Conservation (phyloP, 2,888 invertebrate species). For the Drosophila affinis region DNA sequence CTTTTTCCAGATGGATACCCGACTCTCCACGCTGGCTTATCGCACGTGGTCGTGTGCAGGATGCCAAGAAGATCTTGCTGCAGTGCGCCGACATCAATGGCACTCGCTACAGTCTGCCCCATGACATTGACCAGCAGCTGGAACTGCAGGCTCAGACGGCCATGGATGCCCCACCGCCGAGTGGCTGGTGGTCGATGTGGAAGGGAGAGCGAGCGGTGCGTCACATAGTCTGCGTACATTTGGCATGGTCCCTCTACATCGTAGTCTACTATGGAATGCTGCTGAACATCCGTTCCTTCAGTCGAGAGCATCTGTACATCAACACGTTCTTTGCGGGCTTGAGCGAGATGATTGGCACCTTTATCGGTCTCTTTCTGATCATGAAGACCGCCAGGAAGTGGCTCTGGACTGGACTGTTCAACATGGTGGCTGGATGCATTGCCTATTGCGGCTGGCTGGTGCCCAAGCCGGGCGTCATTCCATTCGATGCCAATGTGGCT, state of each 20-base stretch:
- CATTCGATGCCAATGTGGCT: slow-evolving; percentile 74
- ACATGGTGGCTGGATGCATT: slow-evolving; percentile 81
- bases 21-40: slow-evolving; percentile 85
- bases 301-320: slow-evolving; percentile 83
- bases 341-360: slow-evolving; percentile 83
- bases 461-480: slow-evolving; percentile 76
- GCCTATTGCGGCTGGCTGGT: slow-evolving; percentile 83
- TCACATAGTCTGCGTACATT: slow-evolving; percentile 82
- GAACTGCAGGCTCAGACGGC: slow-evolving; percentile 82
- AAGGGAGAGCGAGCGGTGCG: slow-evolving; percentile 81
- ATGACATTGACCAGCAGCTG: slow-evolving; percentile 83
- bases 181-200: slow-evolving; percentile 84
- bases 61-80: slow-evolving; percentile 83
- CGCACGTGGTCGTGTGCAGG: slow-evolving; percentile 82
- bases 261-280: slow-evolving; percentile 84
- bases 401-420: slow-evolving; percentile 83
- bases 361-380: slow-evolving; percentile 82
- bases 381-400: slow-evolving; percentile 82
- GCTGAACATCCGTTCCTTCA: slow-evolving; percentile 84
- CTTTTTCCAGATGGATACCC: slow-evolving; percentile 82
- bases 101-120: slow-evolving; percentile 81
- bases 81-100: slow-evolving; percentile 83
- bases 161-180: slow-evolving; percentile 82
- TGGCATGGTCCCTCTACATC: slow-evolving; percentile 83
- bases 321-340: slow-evolving; percentile 84